Conservation (phyloP, 23 tunicate genomes). For the Oikopleura vanhoeffeni region DNA sequence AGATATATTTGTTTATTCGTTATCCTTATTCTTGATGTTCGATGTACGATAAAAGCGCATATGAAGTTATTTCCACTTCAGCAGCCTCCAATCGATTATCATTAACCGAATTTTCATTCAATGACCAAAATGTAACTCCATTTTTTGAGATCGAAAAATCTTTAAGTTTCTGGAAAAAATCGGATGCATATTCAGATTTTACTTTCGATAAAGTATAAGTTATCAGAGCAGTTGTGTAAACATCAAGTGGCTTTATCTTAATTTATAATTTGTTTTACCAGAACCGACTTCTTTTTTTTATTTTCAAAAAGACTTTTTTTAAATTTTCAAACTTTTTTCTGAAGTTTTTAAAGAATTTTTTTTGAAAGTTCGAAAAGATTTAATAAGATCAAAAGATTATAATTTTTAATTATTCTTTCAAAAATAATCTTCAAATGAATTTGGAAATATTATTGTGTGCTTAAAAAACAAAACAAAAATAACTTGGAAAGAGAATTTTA, state of each 20-base stretch:
- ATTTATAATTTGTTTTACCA: neutral
- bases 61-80: conserved; percentile 80
- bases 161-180: neutral
- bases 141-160: neutral
- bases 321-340: no score
- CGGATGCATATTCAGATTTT: neutral
- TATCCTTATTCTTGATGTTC: neutral
- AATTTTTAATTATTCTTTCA: no score
- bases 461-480: no score
- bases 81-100: conserved; percentile 32
- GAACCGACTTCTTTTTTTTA: no score
- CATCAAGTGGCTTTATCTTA: neutral
- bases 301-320: no score
- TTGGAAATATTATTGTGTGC: no score
- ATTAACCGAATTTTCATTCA: neutral
- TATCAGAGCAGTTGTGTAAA: neutral
- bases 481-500: no score
- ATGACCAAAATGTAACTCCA: neutral
- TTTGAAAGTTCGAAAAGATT: no score
- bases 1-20: no score
- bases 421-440: no score
- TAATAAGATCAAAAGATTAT: no score
- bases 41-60: conserved; percentile 51
- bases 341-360: no score
- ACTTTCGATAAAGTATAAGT: neutral